phyloP scores from a whole-genome alignment of 1,140 invertebrate genomes.

The Drosophila guanche region DNA sequence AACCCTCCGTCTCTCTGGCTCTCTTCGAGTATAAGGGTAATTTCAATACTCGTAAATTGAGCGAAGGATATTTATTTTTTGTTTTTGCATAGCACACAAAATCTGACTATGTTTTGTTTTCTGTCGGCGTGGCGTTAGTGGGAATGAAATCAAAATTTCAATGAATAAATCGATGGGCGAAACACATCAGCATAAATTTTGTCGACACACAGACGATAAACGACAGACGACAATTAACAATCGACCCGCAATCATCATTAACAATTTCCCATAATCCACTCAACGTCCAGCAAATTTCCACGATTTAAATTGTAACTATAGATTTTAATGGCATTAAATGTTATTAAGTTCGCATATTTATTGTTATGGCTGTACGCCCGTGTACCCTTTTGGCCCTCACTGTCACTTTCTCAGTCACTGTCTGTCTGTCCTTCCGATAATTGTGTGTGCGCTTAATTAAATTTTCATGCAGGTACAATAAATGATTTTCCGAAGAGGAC shows the following conservation, averaged over 20 bases:
- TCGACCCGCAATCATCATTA: constrained; percentile 77
- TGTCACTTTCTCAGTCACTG: neutral
- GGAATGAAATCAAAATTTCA: constrained; percentile 26
- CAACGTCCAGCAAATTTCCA: constrained; percentile 68
- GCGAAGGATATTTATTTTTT: constrained; percentile 20
- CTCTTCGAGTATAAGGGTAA: constrained; percentile 62
- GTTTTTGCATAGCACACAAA: constrained; percentile 63
- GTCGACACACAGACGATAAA: constrained; percentile 33
- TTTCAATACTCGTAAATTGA: constrained; percentile 57
- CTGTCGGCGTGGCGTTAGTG: constrained; percentile 1
- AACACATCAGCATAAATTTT: constrained; percentile 76
- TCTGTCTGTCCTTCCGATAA: constrained; percentile 45
- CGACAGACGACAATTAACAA: constrained; percentile 64
- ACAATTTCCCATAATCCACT: constrained; percentile 77
- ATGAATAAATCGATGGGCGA: constrained; percentile 76
- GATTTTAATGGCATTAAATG: constrained; percentile 78
- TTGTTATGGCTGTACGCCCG: constrained; percentile 31
- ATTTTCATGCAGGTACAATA: constrained; percentile 80
- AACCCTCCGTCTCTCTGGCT: constrained; percentile 42
- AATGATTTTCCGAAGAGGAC: constrained; percentile 62
- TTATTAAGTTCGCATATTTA: constrained; percentile 69
- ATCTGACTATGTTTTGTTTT: constrained; percentile 60
- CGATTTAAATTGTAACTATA: constrained; percentile 77
- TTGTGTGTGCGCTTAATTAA: constrained; percentile 77
- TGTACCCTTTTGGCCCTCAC: constrained; percentile 17